Base-by-base conservation (phyloP, 2,888 invertebrate genomes). In the Chirona hameri region DNA sequence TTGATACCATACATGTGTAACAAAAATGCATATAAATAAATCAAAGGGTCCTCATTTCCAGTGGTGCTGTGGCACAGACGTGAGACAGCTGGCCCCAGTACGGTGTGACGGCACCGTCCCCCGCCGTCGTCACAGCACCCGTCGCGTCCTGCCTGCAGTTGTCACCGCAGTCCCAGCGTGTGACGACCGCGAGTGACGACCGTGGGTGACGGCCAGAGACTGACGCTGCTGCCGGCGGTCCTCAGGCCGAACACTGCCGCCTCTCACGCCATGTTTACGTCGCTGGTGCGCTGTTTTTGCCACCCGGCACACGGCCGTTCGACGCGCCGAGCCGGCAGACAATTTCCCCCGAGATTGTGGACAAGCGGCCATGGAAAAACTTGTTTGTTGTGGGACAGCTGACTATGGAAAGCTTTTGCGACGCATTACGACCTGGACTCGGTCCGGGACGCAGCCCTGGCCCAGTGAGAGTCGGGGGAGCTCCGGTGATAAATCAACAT, bases 201-300 rank as follows among this genome's bases (percentile, higher is more conserved):
- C n/a, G 10, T 7, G 39, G 5, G 60, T 60, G 60, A 60, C 60
- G n/a, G 60, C 60, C 24, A n/a, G n/a, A n/a, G n/a, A n/a, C 60
- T n/a, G 60, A 7, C n/a, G n/a, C 60, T 18, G 24, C 60, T n/a
- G 60, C n/a, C 24, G n/a, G 21, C 24, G 69, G 29, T 29, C 2
- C 69, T 12, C 27, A n/a, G 69, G 7, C 24, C 24, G 14, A 3
- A 9, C 24, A 69, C 29, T 69, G 69, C 69, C 29, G 3, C 12
- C 12, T 14, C 69, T 27, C 69, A 69, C 69, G 69, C 69, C 69
- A 69, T 69, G 69, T 69, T 69, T 27, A 69, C 69, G 69, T n/a
- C 69, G 69, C n/a, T 15, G 69, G 29, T 27, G 69, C n/a, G 14
- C n/a, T 14, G 69, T 69, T 69, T 69, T 69, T 69, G 24, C 29